Evolutionary conservation across 2,888 invertebrate species (phyloP).

Genomic region (Thumatha senex): DNA sequence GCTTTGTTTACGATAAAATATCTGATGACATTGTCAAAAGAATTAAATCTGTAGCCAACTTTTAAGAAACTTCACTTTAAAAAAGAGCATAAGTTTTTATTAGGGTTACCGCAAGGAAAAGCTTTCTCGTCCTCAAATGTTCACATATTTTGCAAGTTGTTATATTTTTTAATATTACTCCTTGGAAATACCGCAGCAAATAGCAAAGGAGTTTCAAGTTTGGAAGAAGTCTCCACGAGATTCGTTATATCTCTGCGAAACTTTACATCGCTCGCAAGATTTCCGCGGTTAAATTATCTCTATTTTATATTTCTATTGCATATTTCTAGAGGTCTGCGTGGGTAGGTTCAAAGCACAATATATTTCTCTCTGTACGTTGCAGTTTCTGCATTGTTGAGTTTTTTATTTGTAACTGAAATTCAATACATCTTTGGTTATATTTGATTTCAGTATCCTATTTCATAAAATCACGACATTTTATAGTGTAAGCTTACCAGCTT

Average conservation of each 20-base stretch:
- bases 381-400: too few relatives aligned
- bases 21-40: neutral
- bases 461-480: too few relatives aligned
- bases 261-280: slow-evolving; percentile 51
- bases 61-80: slow-evolving; percentile 13
- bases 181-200: slow-evolving; percentile 37
- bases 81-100: slow-evolving; percentile 21
- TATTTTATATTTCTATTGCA: slow-evolving; percentile 28
- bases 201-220: slow-evolving; percentile 39
- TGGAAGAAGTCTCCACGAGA: slow-evolving; percentile 42
- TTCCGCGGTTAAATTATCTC: slow-evolving; percentile 47
- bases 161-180: slow-evolving; percentile 50
- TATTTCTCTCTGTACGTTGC: too few relatives aligned
- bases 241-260: slow-evolving; percentile 49
- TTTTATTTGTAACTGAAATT: too few relatives aligned
- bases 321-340: slow-evolving; percentile 26
- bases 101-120: slow-evolving; percentile 11
- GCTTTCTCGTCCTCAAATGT: slow-evolving; percentile 23
- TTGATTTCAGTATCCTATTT: too few relatives aligned
- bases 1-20: too few relatives aligned
- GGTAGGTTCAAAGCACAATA: neutral
- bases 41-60: slow-evolving; percentile 5
- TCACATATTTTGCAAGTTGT: slow-evolving; percentile 38
- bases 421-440: too few relatives aligned
- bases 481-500: too few relatives aligned